Evolutionary conservation across 2,797 vertebrate species (phyloP).

Genomic region (Tauraco hartlaubi): DNA sequence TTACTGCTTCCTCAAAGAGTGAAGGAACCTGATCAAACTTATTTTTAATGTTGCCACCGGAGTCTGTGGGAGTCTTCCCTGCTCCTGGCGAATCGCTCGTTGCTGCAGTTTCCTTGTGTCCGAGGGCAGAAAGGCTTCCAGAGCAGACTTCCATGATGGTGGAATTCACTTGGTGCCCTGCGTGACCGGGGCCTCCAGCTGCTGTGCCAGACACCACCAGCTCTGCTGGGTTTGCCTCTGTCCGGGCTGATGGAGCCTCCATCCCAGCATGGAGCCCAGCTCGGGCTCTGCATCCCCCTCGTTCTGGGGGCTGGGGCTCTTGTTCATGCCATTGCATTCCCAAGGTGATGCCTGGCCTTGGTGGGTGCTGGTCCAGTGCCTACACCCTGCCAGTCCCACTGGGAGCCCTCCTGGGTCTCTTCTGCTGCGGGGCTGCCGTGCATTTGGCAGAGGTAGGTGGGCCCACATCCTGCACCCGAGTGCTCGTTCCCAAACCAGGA

Average conservation of each 20-base stretch:
- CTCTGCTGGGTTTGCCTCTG: rapidly evolving
- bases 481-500: neutral
- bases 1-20: neutral
- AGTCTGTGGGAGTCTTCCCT: neutral
- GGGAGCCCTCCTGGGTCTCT: neutral
- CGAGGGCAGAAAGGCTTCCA: neutral
- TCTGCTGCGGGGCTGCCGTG: neutral
- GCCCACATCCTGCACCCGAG: rapidly evolving
- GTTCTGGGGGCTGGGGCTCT: neutral
- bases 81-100: neutral
- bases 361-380: neutral
- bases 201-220: neutral
- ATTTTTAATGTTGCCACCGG: neutral
- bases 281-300: too few relatives aligned
- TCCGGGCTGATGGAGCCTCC: neutral
- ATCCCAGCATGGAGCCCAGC: neutral
- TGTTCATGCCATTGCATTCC: neutral
- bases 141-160: neutral
- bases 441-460: rapidly evolving
- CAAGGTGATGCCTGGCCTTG: neutral
- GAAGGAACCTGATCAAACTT: neutral
- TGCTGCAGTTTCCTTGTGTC: neutral
- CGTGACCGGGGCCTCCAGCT: neutral
- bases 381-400: too few relatives aligned
- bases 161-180: neutral